Base-by-base conservation (phyloP, 2,113 vertebrate genomes). In the Scortum barcoo region DNA sequence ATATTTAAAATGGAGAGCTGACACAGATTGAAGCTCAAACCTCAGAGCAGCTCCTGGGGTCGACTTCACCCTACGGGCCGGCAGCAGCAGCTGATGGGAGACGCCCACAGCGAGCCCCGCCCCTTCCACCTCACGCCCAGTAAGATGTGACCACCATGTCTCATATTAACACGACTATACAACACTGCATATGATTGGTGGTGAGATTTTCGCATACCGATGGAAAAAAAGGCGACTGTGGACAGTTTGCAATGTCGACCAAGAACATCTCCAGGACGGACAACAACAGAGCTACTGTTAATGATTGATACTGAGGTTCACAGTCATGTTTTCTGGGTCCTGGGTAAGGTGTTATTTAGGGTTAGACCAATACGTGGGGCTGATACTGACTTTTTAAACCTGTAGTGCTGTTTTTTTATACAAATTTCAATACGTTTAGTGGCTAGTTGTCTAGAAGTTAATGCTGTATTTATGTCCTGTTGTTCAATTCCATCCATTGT, bases 1-100 rank as follows among this genome's bases (percentile, higher is more conserved):
- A 86, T 82, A 88, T 92, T 96, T 95, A 95, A 96, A 94, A 95
- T 95, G 96, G 94, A 95, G 95, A 95, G 96, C 94, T n/a, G 96
- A 96, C 94, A 96, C 91, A 83, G 85, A 95, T 95, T 93, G 93
- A 90, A 95, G 96, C 95, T 95, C 95, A 95, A 76, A 91, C 72
- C 77, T 69, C 40, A 30, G 72, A 69, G 51, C 72, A 14, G n/a
- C 51, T 57, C 24, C 56, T 60, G 71, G 66, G 54, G 86, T 66
- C 14, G 7, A 5, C 63, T 68, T 79, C 72, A 16, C 54, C 46
- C 30, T 48, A 67, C 7, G 11, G 76, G 57, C 62, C 9, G 36
- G 62, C 24, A 58, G 71, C 57, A 58, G 33, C 58, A 14, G 80
- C 67, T 48, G 71, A 57, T 68, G 58, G 82, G 38, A 51, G 5